Base-by-base conservation (phyloP, 2,888 invertebrate genomes). In the Erannis defoliaria region DNA sequence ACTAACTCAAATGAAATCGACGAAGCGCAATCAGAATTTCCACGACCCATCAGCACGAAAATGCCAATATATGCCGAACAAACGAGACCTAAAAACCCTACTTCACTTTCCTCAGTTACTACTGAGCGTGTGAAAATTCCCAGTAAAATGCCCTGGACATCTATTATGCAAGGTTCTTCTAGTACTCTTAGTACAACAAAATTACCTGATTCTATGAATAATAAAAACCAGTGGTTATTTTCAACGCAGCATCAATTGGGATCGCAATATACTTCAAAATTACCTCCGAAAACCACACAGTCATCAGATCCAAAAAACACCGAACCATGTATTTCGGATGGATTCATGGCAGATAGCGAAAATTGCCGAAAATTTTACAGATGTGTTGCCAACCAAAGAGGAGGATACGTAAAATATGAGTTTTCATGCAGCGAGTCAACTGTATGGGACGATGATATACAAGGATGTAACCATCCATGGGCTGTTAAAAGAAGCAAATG, bases 331-430 rank as follows among this genome's bases (percentile, higher is more conserved):
- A 87, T 82, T n/a, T 81, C 88, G 67, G 95, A 96, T 80, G 97
- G 97, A 49, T 97, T 96, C 77, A 94, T 96, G 80, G 95, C 95
- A 14, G 95, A 97, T 81, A 94, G 93, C 46, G 90, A 93, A 62
- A 94, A 97, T 77, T 97, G 97, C 77, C 94, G 93, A 33, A 96
- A 96, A 80, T 97, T 97, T 89, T 96, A 96, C 80, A 94, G 97
- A 74, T 97, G 97, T 83, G 96, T 97, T 10, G 90, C 90, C 45
- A 94, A 94, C 76, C 94, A 94, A 23, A 86, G 93, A 45, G 94
- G 94, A 62, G 93, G 94, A 6, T 96, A 93, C 75, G 94, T 92
- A 50, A 95, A 94, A 84, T 96, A 96, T 75, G 95, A 96, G 68
- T 97, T 97, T 83, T 90, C 93, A 14, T 97, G 97, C 77, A 95